Base-by-base conservation (phyloP, 2,888 invertebrate species). In the Cephalotes varians region DNA sequence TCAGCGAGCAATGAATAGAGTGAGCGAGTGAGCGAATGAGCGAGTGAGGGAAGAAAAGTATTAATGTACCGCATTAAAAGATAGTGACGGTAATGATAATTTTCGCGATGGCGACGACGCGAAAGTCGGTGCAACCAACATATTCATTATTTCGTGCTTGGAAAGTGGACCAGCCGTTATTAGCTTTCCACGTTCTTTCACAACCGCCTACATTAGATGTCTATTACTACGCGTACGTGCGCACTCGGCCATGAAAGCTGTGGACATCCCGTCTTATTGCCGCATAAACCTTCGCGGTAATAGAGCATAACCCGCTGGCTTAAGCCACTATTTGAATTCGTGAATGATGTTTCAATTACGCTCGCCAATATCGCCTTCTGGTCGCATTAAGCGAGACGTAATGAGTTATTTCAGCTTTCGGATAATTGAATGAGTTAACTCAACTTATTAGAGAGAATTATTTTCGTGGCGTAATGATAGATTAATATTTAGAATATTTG, bases 101-200 rank as follows among this genome's bases (percentile, higher is more conserved):
- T 47, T 69, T 18, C 34, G 10, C 47, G 56, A 67, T 56, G 31
- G 47, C 56, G 44, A 58, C 47, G 44, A 67, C 47, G 44, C 67
- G 69, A 77, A 77, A 77, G 77, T 77, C 67, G 56, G 4, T 65
- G 51, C 51, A 54, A 56, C 34, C 47, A 37, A 67, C 44, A 18
- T 25, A 51, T 79, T 77, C 40, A 77, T 77, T 79, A 69, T 79
- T 79, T 79, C 56, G 56, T 34, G 77, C 56, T 51, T 58, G 56
- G 69, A 79, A 79, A 79, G 77, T 79, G 56, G 69, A 79, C 56
- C 77, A 56, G 54, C 56, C 44, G 77, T 77, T 77, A 77, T 69
- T 79, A 79, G 77, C 69, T 79, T 79, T 79, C 69, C 47, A 69
- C 44, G 77, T 67, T 79, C 69, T 79, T 67, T 79, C 69, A 34